These are phyloP conservation scores for Parazoanthus atlanticus DNA, from an alignment of 92 coral and sea anemone genomes.

Conservation along the genomic window DNA sequence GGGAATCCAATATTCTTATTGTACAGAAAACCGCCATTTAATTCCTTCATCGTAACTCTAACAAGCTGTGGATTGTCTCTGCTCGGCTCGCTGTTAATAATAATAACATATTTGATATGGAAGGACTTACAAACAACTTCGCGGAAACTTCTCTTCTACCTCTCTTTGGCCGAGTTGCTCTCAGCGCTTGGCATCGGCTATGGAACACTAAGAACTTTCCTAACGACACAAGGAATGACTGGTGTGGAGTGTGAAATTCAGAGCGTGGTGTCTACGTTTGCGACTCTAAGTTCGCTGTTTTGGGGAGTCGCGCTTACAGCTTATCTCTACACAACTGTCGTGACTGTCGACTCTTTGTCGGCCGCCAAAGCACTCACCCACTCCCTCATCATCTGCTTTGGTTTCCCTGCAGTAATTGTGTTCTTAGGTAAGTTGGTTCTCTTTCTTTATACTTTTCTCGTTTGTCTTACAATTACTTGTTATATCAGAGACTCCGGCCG, in stretches of 20 bases:
- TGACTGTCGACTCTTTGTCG: constrained; percentile 15
- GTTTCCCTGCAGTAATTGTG: constrained; percentile 18
- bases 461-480: too few species aligned
- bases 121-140: constrained; percentile 23
- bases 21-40: constrained; percentile 9
- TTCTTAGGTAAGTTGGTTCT: constrained; percentile 27
- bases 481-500: not conserved
- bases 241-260: constrained; percentile 10
- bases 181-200: constrained; percentile 23
- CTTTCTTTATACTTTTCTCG: not conserved
- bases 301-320: constrained; percentile 23
- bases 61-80: constrained; percentile 18
- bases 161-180: constrained; percentile 16
- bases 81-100: constrained; percentile 2
- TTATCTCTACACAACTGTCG: constrained; percentile 6
- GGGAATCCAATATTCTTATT: not conserved
- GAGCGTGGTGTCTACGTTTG: constrained; percentile 11
- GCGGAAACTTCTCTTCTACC: constrained; percentile 17
- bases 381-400: constrained; percentile 12
- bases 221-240: not conserved
- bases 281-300: constrained; percentile 16
- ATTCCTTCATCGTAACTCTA: not conserved
- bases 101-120: constrained; percentile 12
- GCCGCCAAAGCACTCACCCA: constrained; percentile 12
- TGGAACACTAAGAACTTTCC: constrained; percentile 9